Evolutionary conservation across 1,140 invertebrate genomes (phyloP).

Genomic region (Wiebesia pumilae): DNA sequence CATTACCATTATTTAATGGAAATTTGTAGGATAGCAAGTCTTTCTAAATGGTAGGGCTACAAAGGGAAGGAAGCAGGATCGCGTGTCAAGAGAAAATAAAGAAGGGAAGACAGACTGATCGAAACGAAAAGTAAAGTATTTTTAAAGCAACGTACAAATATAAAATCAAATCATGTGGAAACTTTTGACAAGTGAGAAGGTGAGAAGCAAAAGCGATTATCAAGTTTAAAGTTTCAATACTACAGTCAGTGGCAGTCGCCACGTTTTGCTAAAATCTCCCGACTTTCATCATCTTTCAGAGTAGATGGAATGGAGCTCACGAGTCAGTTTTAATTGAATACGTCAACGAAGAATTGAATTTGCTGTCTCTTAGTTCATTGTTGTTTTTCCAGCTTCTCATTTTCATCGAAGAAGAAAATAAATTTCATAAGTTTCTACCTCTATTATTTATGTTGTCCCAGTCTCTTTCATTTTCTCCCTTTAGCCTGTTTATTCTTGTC

Average conservation of each 20-base stretch:
- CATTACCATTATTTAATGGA: conserved; percentile 25
- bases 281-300: not conserved
- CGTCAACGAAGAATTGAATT: conserved; percentile 41
- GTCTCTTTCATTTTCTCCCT: too few species aligned
- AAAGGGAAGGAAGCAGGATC: not conserved
- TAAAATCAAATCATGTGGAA: conserved; percentile 9
- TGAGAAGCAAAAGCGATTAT: conserved; percentile 23
- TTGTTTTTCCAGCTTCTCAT: not conserved
- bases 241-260: not conserved
- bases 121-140: not conserved
- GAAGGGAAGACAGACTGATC: not conserved
- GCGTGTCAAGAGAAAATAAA: conserved; percentile 7
- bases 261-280: not conserved
- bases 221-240: conserved; percentile 33
- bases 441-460: not conserved
- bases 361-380: conserved; percentile 25
- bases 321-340: conserved; percentile 46
- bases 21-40: conserved; percentile 8
- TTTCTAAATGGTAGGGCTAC: not conserved
- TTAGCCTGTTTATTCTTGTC: too few species aligned
- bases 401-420: conserved; percentile 5
- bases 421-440: conserved; percentile 8
- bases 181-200: not conserved
- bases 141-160: not conserved
- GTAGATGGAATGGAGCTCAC: not conserved